A percentile compares a stretch with the other conserved stretches of the same genome.
Conservation (phyloP, 1,140 invertebrate species). For the Harlomillsia oculata region DNA sequence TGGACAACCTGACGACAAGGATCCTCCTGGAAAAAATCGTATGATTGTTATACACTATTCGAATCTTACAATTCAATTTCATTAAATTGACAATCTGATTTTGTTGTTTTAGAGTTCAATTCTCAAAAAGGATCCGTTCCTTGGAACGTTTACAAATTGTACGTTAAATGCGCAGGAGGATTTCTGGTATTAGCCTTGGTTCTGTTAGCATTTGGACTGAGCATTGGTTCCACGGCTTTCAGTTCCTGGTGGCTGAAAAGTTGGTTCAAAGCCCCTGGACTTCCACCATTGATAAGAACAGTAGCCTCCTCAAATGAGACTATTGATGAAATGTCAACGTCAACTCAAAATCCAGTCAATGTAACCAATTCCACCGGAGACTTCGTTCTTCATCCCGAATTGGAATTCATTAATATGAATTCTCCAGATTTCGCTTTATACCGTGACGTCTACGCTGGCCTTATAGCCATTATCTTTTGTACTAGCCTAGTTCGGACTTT, state of each 20-base stretch:
- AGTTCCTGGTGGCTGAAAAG: slow-evolving; percentile 58
- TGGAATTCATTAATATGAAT: slow-evolving; percentile 37
- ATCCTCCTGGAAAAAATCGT: background rate
- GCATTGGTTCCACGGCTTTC: slow-evolving; percentile 49
- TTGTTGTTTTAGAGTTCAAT: background rate
- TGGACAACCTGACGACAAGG: background rate
- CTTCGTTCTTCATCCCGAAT: background rate
- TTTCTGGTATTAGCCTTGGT: slow-evolving; percentile 45
- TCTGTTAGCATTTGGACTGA: slow-evolving; percentile 48
- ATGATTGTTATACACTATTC: background rate
- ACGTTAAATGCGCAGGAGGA: slow-evolving; percentile 53
- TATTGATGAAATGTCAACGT: background rate
- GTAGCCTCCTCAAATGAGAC: background rate
- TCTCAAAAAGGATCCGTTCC: slow-evolving; percentile 38
- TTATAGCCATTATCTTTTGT: slow-evolving; percentile 46
- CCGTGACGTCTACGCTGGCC: slow-evolving; percentile 45
- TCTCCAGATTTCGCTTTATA: slow-evolving; percentile 47
- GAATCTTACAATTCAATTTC: no score
- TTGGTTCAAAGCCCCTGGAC: slow-evolving; percentile 46
- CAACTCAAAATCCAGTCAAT: background rate
- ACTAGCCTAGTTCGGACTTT: slow-evolving; percentile 49
- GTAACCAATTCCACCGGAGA: background rate
- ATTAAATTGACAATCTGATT: no score
- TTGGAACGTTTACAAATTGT: slow-evolving; percentile 49
- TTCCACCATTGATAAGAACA: background rate